Percentiles rank a stretch among this genome's conserved stretches.
Evolutionary conservation across 2,797 vertebrate species (phyloP).

Genomic region (Masticophis lateralis): DNA sequence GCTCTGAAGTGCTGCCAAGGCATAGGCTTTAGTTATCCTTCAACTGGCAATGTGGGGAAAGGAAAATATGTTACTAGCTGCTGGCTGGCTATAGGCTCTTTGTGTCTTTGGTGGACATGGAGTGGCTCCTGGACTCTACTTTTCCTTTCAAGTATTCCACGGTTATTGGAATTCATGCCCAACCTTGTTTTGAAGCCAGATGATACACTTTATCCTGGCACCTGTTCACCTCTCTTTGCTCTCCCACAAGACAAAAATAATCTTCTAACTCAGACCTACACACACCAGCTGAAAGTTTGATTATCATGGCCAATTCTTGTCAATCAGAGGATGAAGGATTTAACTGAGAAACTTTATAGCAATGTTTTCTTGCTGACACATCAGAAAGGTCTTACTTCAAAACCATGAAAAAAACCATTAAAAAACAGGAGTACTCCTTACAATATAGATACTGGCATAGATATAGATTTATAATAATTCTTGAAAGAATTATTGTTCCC

Average conservation of each 20-base stretch:
- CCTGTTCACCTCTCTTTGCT: neutral
- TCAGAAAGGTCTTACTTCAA: neutral
- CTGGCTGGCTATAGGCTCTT: neutral
- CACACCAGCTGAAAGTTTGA: neutral
- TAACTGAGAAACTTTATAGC: neutral
- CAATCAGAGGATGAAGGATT: neutral
- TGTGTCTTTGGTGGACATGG: neutral
- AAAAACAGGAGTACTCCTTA: neutral
- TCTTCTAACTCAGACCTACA: neutral
- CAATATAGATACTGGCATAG: neutral
- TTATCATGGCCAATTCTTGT: neutral
- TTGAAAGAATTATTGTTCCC: slow-evolving; percentile 57
- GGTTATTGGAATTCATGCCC: neutral
- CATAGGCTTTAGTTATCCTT: neutral
- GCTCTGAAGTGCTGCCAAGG: neutral
- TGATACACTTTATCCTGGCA: neutral
- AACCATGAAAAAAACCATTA: neutral
- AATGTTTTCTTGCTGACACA: neutral
- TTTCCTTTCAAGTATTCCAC: neutral
- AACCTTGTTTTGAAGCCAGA: neutral
- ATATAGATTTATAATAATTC: neutral
- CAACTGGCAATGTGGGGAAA: neutral
- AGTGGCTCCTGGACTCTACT: neutral
- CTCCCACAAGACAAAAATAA: neutral
- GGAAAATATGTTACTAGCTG: neutral